These are phyloP conservation scores for Hippopotamus amphibius DNA, from an alignment of 2,113 vertebrate genomes.

Conservation along the genomic window DNA sequence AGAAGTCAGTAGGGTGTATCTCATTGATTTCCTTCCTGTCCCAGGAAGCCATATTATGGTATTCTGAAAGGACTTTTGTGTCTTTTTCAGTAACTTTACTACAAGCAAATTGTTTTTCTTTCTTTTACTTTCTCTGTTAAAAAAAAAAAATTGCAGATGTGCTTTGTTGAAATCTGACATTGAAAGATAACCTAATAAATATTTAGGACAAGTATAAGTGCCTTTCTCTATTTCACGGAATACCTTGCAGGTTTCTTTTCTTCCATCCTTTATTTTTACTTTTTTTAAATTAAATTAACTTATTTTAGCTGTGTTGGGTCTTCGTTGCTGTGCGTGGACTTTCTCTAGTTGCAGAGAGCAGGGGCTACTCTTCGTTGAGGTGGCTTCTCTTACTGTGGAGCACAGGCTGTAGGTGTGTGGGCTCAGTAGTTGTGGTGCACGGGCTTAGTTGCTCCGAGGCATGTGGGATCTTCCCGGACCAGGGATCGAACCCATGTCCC, in stretches of 20 bases:
- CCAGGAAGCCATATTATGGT: slow-evolving; percentile 54
- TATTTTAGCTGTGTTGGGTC: too few relatives aligned
- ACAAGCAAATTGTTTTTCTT: slow-evolving; percentile 13
- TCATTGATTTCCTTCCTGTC: slow-evolving; percentile 71
- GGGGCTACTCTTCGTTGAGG: too few relatives aligned
- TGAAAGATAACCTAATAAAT: neutral
- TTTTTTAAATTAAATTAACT: too few relatives aligned
- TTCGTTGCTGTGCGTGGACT: too few relatives aligned
- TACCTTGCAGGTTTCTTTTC: neutral
- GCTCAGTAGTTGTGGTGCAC: too few relatives aligned
- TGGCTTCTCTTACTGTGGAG: too few relatives aligned
- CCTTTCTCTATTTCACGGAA: neutral
- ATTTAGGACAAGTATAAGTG: neutral
- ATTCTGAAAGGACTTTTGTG: slow-evolving; percentile 57
- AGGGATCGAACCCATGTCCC: too few relatives aligned
- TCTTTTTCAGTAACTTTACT: neutral
- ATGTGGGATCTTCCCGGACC: too few relatives aligned
- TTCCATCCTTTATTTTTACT: neutral
- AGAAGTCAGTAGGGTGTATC: slow-evolving; percentile 63
- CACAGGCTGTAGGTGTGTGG: too few relatives aligned
- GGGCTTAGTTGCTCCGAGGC: too few relatives aligned
- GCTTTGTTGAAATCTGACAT: slow-evolving; percentile 19
- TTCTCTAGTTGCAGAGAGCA: too few relatives aligned
- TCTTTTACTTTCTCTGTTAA: slow-evolving; percentile 28
- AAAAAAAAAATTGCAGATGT: neutral